Evolutionary conservation across 2,797 vertebrate species (phyloP).

Genomic region (Pachyuromys duprasi): DNA sequence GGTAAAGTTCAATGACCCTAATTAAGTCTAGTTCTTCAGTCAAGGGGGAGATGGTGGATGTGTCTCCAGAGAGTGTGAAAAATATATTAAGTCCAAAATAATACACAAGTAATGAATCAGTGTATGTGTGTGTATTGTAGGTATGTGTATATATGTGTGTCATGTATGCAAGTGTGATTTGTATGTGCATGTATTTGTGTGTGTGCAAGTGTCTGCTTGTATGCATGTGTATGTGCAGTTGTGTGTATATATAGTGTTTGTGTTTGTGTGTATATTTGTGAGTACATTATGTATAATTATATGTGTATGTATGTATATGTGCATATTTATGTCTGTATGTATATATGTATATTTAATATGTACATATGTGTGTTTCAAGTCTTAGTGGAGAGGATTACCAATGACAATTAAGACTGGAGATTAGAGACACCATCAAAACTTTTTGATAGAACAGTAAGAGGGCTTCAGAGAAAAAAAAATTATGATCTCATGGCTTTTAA

Average conservation of each 20-base stretch:
- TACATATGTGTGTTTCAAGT: not conserved
- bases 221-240: not conserved
- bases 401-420: not conserved
- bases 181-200: not conserved
- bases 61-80: not conserved
- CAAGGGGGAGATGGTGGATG: not conserved
- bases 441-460: not conserved
- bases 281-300: not conserved
- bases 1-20: not conserved
- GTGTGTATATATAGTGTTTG: not conserved
- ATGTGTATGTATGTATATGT: not conserved
- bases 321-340: not conserved
- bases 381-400: not conserved
- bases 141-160: not conserved
- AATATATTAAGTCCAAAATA: not conserved
- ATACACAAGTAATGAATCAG: not conserved
- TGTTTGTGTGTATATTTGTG: not conserved
- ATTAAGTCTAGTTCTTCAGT: not conserved
- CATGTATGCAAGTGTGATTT: not conserved
- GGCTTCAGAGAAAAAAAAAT: not conserved
- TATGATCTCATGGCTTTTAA: not conserved
- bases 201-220: not conserved
- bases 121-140: not conserved
- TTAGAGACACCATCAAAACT: fast-evolving
- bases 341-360: not conserved